These are phyloP conservation scores for Oscheius onirici DNA, from an alignment of 2,888 invertebrate genomes.

Conservation along the genomic window DNA sequence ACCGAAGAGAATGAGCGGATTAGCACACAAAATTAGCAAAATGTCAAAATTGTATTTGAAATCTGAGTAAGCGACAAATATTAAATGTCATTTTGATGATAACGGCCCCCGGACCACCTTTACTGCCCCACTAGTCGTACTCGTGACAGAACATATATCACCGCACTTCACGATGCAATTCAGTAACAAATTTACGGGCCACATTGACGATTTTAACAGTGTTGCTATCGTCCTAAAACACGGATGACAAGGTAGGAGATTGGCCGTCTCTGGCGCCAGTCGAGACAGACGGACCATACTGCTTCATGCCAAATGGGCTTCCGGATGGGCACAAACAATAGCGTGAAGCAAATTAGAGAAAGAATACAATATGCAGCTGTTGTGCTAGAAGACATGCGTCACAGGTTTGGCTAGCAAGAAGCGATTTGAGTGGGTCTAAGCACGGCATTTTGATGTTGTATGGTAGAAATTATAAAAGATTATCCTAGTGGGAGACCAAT, in stretches of 20 bases:
- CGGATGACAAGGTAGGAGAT: background rate
- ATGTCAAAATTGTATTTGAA: background rate
- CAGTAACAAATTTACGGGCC: constrained; percentile 24
- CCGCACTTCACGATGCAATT: constrained; percentile 23
- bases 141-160: constrained; percentile 21
- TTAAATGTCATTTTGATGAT: constrained; percentile 7
- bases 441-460: too few relatives aligned
- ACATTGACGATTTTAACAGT: background rate
- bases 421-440: too few relatives aligned
- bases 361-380: too few relatives aligned
- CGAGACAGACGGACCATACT: background rate
- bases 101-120: constrained; percentile 9
- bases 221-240: constrained; percentile 10
- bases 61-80: background rate
- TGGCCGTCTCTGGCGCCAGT: constrained; percentile 8
- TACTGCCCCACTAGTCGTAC: background rate
- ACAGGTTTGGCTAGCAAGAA: too few relatives aligned
- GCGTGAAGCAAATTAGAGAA: too few relatives aligned
- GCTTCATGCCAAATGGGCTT: too few relatives aligned
- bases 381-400: too few relatives aligned
- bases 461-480: too few relatives aligned
- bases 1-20: background rate
- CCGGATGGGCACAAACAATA: too few relatives aligned
- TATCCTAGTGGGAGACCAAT: too few relatives aligned
- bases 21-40: too few relatives aligned